Conservation (phyloP, 2,888 invertebrate genomes). For the Acleris literana region DNA sequence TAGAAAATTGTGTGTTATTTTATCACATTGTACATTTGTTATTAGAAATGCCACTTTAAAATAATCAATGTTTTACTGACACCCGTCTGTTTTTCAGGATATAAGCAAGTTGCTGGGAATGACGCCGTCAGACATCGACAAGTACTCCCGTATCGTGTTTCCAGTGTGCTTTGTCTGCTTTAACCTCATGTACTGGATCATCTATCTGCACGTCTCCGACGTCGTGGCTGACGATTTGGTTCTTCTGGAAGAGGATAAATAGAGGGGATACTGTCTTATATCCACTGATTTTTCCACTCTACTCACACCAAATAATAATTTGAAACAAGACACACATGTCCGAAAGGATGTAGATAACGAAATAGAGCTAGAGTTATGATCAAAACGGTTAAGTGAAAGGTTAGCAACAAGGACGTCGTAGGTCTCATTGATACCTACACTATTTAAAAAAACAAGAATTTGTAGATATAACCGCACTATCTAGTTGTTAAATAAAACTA, state of each 20-base stretch:
- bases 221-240: slow-evolving; percentile 97
- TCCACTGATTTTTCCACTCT: slow-evolving; percentile 71
- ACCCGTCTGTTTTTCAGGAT: slow-evolving; percentile 81
- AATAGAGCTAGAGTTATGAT: slow-evolving; percentile 25
- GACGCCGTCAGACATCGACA: slow-evolving; percentile 99
- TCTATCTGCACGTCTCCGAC: slow-evolving; percentile 97
- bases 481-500: slow-evolving; percentile 42
- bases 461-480: slow-evolving; percentile 46
- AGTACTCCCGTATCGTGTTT: slow-evolving; percentile 98
- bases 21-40: neutral
- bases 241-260: slow-evolving; percentile 87
- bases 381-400: slow-evolving; percentile 34
- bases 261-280: slow-evolving; percentile 64
- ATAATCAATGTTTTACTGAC: neutral
- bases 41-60: neutral
- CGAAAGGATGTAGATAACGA: slow-evolving; percentile 22
- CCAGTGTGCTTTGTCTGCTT: slow-evolving; percentile 99
- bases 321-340: slow-evolving; percentile 54
- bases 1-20: neutral
- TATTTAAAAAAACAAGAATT: slow-evolving; percentile 41
- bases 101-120: slow-evolving; percentile 96
- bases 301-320: slow-evolving; percentile 61
- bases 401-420: slow-evolving; percentile 37
- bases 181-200: slow-evolving; percentile 99
- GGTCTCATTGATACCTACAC: slow-evolving; percentile 40